Conservation (phyloP, 2,888 invertebrate genomes). For the Agrotis segetum region DNA sequence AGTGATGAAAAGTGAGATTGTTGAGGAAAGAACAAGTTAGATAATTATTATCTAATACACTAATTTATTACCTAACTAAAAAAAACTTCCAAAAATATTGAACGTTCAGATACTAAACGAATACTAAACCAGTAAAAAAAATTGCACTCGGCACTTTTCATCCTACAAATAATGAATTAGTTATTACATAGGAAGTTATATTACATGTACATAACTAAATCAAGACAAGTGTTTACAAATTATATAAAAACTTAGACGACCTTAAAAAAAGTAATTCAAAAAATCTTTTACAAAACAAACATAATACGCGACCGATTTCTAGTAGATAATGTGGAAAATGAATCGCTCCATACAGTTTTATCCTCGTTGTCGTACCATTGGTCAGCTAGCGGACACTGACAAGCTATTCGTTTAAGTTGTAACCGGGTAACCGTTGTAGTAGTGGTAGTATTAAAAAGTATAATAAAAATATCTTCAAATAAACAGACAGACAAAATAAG, state of each 20-base stretch:
- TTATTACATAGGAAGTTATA: too few relatives aligned
- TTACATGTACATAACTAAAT: too few relatives aligned
- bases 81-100: too few relatives aligned
- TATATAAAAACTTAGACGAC: background rate
- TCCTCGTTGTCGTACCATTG: constrained; percentile 23
- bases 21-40: background rate
- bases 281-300: background rate
- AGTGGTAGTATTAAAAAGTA: constrained; percentile 76
- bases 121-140: too few relatives aligned
- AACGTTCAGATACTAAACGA: too few relatives aligned
- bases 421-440: constrained; percentile 64
- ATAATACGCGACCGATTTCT: background rate
- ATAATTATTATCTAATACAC: too few relatives aligned
- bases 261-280: background rate
- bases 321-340: constrained; percentile 8
- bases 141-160: too few relatives aligned
- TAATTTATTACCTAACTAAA: too few relatives aligned
- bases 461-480: background rate
- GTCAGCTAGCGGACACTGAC: constrained; percentile 51
- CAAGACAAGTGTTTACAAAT: background rate
- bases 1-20: too few relatives aligned
- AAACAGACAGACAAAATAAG: background rate
- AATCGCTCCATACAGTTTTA: constrained; percentile 17
- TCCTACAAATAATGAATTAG: too few relatives aligned
- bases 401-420: constrained; percentile 70